Conservation (phyloP, 2,113 vertebrate species). For the Ptilonorhynchus violaceus region DNA sequence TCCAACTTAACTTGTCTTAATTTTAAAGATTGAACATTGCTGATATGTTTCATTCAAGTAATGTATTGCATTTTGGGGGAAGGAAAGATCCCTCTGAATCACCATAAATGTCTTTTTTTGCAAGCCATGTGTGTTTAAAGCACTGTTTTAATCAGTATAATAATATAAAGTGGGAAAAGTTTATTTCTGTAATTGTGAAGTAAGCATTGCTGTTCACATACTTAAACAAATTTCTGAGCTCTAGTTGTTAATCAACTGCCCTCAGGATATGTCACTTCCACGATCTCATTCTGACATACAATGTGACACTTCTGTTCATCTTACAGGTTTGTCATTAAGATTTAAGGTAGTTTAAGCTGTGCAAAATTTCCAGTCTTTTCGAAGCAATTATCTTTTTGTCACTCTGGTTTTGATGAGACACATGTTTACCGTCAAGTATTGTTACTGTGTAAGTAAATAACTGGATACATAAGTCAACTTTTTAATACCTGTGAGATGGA, state of each 20-base stretch:
- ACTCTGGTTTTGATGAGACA: background rate
- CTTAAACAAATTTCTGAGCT: background rate
- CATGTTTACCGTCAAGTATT: background rate
- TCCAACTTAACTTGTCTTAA: background rate
- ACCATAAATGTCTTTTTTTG: background rate
- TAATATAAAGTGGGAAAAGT: background rate
- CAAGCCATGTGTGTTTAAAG: background rate
- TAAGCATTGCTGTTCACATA: background rate
- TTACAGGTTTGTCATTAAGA: background rate
- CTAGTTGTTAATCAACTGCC: background rate
- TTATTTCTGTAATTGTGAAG: background rate
- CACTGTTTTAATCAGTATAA: background rate
- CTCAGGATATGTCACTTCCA: background rate
- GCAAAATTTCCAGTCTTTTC: background rate
- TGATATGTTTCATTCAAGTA: background rate
- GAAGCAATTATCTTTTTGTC: background rate
- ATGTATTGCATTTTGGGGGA: background rate
- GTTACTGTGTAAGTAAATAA: background rate
- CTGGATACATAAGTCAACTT: background rate
- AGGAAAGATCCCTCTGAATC: background rate
- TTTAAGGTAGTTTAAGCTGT: background rate
- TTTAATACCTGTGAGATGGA: background rate
- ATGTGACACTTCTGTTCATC: background rate
- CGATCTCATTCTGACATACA: fast-evolving
- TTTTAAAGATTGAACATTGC: background rate